phyloP scores from a whole-genome alignment of 2,797 vertebrate genomes.

The Spizella passerina region DNA sequence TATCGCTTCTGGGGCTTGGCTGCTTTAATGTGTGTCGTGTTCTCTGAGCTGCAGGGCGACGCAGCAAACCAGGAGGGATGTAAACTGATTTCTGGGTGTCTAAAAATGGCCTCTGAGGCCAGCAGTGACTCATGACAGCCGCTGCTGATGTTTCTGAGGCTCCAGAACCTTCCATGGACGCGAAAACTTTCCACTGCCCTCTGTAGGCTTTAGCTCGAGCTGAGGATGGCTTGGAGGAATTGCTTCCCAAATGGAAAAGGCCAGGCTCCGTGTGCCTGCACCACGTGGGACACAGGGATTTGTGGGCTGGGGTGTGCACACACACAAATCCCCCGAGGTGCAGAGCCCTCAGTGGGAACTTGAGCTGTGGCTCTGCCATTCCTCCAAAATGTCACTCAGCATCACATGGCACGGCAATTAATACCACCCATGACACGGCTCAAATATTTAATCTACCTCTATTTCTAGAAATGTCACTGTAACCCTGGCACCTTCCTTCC shows the following conservation, averaged over 20 bases:
- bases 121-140: neutral
- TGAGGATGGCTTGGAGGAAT: neutral
- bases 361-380: constrained; percentile 41
- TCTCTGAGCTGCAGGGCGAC: neutral
- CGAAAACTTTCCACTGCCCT: constrained; percentile 30
- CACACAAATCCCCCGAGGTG: too few species aligned
- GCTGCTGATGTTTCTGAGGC: neutral
- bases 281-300: neutral
- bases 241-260: neutral
- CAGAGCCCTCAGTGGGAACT: neutral
- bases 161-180: neutral
- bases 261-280: neutral
- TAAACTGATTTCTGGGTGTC: neutral
- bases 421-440: constrained; percentile 25
- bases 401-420: constrained; percentile 58
- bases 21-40: neutral
- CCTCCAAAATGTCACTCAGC: constrained; percentile 68
- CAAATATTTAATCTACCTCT: constrained; percentile 42
- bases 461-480: constrained; percentile 64
- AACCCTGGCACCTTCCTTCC: neutral
- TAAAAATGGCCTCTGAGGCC: neutral
- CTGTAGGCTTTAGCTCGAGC: neutral
- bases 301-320: neutral
- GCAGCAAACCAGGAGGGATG: neutral
- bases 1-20: neutral